These are phyloP conservation scores for Drosophila koepferae DNA, from an alignment of 2,888 invertebrate species.

Conservation along the genomic window DNA sequence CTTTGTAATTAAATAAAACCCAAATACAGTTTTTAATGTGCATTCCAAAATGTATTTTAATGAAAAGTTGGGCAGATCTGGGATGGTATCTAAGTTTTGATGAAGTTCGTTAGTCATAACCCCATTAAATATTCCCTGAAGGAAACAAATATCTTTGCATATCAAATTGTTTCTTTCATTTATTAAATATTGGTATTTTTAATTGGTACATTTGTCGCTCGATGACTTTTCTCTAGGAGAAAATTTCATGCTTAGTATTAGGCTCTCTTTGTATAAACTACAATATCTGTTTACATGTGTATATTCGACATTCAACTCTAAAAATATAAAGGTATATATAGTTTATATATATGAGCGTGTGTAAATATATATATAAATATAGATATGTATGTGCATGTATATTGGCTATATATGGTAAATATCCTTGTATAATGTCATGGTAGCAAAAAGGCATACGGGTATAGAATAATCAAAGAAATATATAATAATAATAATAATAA, in stretches of 20 bases:
- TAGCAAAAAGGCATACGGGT: conserved; percentile 49
- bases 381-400: conserved; percentile 49
- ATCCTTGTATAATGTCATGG: conserved; percentile 59
- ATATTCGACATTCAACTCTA: conserved; percentile 54
- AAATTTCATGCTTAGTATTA: conserved; percentile 53
- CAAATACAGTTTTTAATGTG: conserved; percentile 58
- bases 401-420: conserved; percentile 47
- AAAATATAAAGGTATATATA: conserved; percentile 40
- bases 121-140: neutral
- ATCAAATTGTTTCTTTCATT: conserved; percentile 41
- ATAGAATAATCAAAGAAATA: conserved; percentile 31
- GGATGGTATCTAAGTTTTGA: neutral
- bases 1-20: conserved; percentile 48
- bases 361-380: conserved; percentile 34
- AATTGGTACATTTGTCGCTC: conserved; percentile 66
- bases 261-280: conserved; percentile 57
- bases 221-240: conserved; percentile 63
- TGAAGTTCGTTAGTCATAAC: neutral
- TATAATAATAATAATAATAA: neutral
- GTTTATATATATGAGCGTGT: conserved; percentile 14
- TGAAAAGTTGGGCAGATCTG: neutral
- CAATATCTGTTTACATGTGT: conserved; percentile 42
- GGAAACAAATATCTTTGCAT: conserved; percentile 7
- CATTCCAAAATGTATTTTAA: neutral
- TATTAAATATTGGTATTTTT: conserved; percentile 56